A percentile compares a stretch with the other conserved stretches of the same genome.
Evolutionary conservation across 2,888 invertebrate genomes (phyloP).

Genomic region (Octodonta nipae): DNA sequence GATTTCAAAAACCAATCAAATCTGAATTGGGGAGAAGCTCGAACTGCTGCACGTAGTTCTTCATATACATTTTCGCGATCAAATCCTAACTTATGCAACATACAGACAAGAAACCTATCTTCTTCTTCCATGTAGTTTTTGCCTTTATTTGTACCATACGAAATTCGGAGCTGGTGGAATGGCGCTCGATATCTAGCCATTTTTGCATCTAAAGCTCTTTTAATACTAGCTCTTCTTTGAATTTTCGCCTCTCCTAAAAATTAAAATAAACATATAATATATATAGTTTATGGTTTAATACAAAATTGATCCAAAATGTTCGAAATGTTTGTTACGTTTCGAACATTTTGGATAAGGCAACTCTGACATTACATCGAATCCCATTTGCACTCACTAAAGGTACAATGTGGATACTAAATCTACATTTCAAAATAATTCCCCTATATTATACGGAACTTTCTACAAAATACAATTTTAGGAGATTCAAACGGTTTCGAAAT

Average conservation of each 20-base stretch:
- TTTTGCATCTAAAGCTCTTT: conserved; percentile 68
- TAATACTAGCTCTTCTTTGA: conserved; percentile 75
- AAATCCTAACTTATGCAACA: conserved; percentile 96
- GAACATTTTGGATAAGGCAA: no score
- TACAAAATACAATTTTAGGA: no score
- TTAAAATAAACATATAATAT: no score
- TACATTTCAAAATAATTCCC: no score
- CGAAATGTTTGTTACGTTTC: no score
- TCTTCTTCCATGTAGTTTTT: conserved; percentile 96
- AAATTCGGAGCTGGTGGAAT: conserved; percentile 92
- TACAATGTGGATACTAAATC: no score
- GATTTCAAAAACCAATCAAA: conserved; percentile 99
- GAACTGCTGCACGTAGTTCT: conserved; percentile 82
- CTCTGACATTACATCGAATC: no score
- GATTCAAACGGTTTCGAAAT: no score
- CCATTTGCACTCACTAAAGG: no score
- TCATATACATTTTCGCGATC: conserved; percentile 99
- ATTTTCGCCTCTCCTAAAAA: conserved; percentile 84
- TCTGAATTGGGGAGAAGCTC: conserved; percentile 77
- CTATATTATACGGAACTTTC: no score
- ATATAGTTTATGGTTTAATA: no score
- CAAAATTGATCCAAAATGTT: no score
- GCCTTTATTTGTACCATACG: conserved; percentile 99
- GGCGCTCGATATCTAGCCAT: conserved; percentile 92
- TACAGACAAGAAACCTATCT: conserved; percentile 91